These are phyloP conservation scores for Dunckerocampus dactyliophorus DNA, from an alignment of 2,113 vertebrate genomes.

Conservation along the genomic window DNA sequence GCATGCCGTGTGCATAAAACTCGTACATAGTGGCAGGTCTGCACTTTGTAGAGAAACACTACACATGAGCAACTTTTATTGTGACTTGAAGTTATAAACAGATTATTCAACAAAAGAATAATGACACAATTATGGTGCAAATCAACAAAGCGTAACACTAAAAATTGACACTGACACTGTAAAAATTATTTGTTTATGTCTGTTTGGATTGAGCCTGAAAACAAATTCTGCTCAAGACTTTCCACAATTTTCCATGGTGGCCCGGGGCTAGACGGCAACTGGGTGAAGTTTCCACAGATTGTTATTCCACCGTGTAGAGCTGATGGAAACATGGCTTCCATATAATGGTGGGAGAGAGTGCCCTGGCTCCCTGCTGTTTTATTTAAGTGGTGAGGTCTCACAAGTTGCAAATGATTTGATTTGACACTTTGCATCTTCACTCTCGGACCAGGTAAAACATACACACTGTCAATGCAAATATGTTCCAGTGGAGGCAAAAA, in stretches of 20 bases:
- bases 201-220: constrained; percentile 12
- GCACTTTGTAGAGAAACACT: too few species aligned
- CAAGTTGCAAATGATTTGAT: background rate
- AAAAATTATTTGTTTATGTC: constrained; percentile 14
- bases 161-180: background rate
- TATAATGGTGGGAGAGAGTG: constrained; percentile 11
- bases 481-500: background rate
- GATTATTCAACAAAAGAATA: too few species aligned
- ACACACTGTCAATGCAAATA: constrained; percentile 1
- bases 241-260: constrained; percentile 57
- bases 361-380: background rate
- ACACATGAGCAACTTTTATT: too few species aligned
- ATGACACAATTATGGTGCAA: too few species aligned
- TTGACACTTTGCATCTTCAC: constrained; percentile 11
- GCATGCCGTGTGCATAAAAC: too few species aligned
- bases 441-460: constrained; percentile 1
- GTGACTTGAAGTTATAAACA: too few species aligned
- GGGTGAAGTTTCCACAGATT: constrained; percentile 65
- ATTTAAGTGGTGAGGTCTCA: background rate
- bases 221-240: constrained; percentile 46
- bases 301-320: constrained; percentile 52
- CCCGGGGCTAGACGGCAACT: constrained; percentile 56
- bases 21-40: too few species aligned
- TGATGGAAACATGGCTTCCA: constrained; percentile 63
- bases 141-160: too few species aligned